Evolutionary conservation across 2,113 vertebrate species (phyloP).

Genomic region (Lepus timidus): DNA sequence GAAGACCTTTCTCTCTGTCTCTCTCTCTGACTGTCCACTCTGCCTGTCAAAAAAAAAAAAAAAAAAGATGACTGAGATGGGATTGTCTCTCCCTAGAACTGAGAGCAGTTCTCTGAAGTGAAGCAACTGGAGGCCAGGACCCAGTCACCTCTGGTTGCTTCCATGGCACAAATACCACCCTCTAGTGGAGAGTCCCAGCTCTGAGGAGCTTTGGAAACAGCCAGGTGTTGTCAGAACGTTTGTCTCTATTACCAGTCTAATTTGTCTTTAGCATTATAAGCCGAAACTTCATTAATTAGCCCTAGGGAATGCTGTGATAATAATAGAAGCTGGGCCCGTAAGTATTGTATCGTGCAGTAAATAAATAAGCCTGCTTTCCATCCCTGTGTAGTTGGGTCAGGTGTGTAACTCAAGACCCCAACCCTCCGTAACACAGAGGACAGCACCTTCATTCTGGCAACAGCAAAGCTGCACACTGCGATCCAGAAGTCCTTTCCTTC

Average conservation of each 20-base stretch:
- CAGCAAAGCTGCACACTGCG: neutral
- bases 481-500: conserved; percentile 37
- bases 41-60: neutral
- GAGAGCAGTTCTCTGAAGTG: neutral
- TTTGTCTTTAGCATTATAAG: neutral
- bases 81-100: neutral
- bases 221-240: neutral
- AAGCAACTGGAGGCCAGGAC: neutral
- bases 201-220: neutral
- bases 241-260: neutral
- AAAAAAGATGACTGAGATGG: neutral
- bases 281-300: conserved; percentile 22
- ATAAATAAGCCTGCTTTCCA: neutral
- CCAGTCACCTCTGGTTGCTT: neutral
- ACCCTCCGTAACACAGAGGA: neutral
- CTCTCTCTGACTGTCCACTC: too few relatives aligned
- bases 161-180: conserved; percentile 9
- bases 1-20: too few relatives aligned
- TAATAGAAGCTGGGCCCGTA: neutral
- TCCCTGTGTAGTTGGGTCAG: neutral
- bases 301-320: conserved; percentile 18
- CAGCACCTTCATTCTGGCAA: neutral
- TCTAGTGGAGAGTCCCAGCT: conserved; percentile 52
- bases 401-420: neutral
- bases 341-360: neutral